These are phyloP conservation scores for Centruroides vittatus DNA, from an alignment of 1,140 invertebrate genomes.

Conservation along the genomic window DNA sequence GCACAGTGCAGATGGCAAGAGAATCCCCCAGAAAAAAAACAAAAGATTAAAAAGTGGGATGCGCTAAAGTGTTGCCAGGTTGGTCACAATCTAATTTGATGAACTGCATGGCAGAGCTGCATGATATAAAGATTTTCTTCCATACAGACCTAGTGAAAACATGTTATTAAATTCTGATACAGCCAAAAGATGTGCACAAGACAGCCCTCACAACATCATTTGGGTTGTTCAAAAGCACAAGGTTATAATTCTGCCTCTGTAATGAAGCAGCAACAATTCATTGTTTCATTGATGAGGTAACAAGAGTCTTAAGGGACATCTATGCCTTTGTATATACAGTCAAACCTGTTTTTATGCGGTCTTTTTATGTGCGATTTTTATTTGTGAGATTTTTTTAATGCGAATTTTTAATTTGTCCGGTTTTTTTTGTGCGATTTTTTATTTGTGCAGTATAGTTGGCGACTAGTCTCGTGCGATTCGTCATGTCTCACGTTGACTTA, in stretches of 20 bases:
- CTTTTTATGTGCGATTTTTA: too few species aligned
- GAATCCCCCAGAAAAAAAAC: too few species aligned
- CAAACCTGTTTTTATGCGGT: too few species aligned
- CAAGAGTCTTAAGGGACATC: slow-evolving; percentile 19
- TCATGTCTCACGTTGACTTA: too few species aligned
- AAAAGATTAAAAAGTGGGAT: too few species aligned
- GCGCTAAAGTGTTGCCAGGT: too few species aligned
- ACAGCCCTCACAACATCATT: slow-evolving; percentile 20
- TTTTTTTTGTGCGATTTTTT: too few species aligned
- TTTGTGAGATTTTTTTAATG: too few species aligned
- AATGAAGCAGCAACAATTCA: slow-evolving; percentile 20
- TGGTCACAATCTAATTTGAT: slow-evolving; percentile 4
- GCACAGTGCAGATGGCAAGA: too few species aligned
- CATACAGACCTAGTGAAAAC: slow-evolving; percentile 16
- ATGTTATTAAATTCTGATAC: slow-evolving; percentile 16
- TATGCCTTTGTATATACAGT: slow-evolving; percentile 36
- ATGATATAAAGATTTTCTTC: slow-evolving; percentile 9
- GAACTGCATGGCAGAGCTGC: slow-evolving; percentile 16
- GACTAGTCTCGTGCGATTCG: too few species aligned
- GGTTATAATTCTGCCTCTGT: slow-evolving; percentile 6
- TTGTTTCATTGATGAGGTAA: slow-evolving; percentile 14
- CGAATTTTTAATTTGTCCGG: too few species aligned
- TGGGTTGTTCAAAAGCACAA: slow-evolving; percentile 18
- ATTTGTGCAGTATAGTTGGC: too few species aligned
- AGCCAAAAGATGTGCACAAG: slow-evolving; percentile 8